Evolutionary conservation across 2,113 vertebrate genomes (phyloP).

Genomic region (Glareola pratincola): DNA sequence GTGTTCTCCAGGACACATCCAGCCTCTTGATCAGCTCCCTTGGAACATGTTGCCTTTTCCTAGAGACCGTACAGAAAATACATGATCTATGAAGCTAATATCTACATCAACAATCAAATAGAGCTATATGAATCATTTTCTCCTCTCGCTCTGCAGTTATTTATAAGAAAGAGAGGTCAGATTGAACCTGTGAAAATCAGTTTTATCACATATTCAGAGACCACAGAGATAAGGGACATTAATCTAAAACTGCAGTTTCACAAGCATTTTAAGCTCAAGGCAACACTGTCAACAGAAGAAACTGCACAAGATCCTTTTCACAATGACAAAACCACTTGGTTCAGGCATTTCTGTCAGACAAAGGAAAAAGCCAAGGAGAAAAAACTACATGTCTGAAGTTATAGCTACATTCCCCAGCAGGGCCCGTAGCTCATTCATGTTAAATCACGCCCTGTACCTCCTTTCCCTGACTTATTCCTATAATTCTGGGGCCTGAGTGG

Average conservation of each 20-base stretch:
- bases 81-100: not conserved
- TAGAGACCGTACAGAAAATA: not conserved
- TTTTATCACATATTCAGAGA: not conserved
- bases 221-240: not conserved
- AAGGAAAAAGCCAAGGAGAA: not conserved
- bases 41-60: not conserved
- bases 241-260: not conserved
- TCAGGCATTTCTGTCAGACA: not conserved
- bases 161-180: not conserved
- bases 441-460: not conserved
- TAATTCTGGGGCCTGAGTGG: not conserved
- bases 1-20: not conserved
- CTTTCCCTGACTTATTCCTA: not conserved
- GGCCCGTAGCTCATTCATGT: not conserved
- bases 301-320: not conserved
- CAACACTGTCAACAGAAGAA: not conserved
- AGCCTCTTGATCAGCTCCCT: not conserved
- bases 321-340: not conserved
- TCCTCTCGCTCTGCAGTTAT: not conserved
- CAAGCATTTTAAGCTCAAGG: not conserved
- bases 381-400: not conserved
- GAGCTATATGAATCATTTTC: not conserved
- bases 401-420: not conserved
- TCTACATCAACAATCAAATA: not conserved
- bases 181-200: not conserved